Evolutionary conservation across 2,113 vertebrate species (phyloP).

Genomic region (Cynopterus brachyotis): DNA sequence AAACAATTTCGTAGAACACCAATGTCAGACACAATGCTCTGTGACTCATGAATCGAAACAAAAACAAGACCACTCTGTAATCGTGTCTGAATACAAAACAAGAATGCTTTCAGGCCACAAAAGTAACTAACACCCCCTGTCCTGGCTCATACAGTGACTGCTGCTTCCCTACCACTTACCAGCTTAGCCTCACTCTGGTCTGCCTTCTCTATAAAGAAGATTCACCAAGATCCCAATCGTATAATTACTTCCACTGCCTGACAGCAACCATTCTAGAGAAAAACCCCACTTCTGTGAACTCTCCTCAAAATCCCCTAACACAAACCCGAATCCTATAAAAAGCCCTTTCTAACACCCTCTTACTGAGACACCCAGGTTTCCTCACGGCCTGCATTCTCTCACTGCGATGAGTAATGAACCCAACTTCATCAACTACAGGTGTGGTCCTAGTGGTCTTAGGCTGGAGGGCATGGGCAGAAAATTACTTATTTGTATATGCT

Average conservation of each 20-base stretch:
- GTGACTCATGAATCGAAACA: not conserved
- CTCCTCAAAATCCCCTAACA: not conserved
- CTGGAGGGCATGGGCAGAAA: not conserved
- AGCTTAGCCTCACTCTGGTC: not conserved
- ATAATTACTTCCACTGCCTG: not conserved
- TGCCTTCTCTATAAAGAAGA: not conserved
- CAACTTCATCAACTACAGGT: not conserved
- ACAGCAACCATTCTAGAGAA: not conserved
- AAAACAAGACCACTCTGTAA: not conserved
- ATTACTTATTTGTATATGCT: not conserved
- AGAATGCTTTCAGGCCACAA: not conserved
- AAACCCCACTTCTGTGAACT: not conserved
- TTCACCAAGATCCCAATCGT: not conserved
- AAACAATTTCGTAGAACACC: not conserved
- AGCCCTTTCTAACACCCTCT: not conserved
- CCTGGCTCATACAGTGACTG: not conserved
- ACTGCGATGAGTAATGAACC: not conserved
- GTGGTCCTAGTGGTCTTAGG: not conserved
- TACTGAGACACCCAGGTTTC: not conserved
- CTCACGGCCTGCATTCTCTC: rapidly evolving
- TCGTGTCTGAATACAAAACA: not conserved
- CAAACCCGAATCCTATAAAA: not conserved
- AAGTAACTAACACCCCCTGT: no score
- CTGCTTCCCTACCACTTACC: not conserved
- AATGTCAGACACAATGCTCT: not conserved